Percentiles rank a stretch among this genome's conserved stretches.
phyloP scores from a whole-genome alignment of 2,113 vertebrate genomes.

The Cavia aperea region DNA sequence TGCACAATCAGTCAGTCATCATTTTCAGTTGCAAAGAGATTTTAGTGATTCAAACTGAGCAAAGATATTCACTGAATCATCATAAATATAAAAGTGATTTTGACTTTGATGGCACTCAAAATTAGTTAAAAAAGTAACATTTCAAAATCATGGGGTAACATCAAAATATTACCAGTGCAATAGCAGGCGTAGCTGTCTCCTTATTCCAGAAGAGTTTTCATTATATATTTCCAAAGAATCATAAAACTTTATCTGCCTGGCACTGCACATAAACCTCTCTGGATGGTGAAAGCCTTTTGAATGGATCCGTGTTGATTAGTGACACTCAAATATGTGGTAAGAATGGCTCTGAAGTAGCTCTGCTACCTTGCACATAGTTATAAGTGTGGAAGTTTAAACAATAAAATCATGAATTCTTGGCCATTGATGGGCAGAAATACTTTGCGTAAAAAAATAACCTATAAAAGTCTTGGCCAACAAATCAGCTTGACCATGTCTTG shows the following conservation, averaged over 20 bases:
- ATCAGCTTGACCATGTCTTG: not conserved
- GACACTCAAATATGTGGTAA: not conserved
- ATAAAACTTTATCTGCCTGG: not conserved
- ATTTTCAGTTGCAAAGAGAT: conserved; percentile 48
- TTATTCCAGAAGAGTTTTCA: not conserved
- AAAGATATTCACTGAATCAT: conserved; percentile 40
- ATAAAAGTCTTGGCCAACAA: not conserved
- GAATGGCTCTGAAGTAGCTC: not conserved
- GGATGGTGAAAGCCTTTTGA: not conserved
- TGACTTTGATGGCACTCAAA: conserved; percentile 45
- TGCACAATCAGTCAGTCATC: conserved; percentile 36
- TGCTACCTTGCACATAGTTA: not conserved
- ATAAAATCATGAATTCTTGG: not conserved
- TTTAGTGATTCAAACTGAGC: conserved; percentile 46
- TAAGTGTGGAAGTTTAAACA: not conserved
- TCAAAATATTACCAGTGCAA: conserved; percentile 37
- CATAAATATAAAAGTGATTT: conserved; percentile 46
- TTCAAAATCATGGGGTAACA: conserved; percentile 44
- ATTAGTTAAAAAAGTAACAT: conserved; percentile 33
- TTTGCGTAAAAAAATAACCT: conserved; percentile 8
- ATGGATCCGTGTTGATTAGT: not conserved
- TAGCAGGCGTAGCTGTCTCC: conserved; percentile 2
- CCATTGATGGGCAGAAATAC: conserved; percentile 16
- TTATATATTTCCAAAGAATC: not conserved
- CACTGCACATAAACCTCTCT: not conserved